Conservation (phyloP, 2,888 invertebrate genomes). For the Amblyjoppa proteus region DNA sequence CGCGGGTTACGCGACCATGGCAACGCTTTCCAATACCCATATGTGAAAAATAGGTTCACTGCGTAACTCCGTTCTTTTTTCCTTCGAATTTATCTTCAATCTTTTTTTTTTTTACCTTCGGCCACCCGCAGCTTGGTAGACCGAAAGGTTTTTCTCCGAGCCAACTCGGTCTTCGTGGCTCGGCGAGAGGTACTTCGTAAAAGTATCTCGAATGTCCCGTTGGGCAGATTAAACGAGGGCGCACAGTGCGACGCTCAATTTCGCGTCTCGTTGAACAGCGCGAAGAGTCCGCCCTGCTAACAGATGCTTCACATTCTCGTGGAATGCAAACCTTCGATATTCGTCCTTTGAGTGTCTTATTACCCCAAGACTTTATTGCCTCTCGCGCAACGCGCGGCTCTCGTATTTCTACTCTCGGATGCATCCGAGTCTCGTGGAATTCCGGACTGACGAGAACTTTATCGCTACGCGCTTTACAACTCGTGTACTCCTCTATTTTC, state of each 20-base stretch:
- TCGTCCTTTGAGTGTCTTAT: conserved; percentile 25
- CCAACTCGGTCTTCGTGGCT: conserved; percentile 1
- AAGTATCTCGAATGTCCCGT: conserved; percentile 17
- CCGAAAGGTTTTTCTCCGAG: conserved; percentile 1
- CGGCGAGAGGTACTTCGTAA: not conserved
- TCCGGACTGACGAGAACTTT: not conserved
- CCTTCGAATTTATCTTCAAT: not conserved
- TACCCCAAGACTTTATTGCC: conserved; percentile 40
- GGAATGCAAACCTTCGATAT: conserved; percentile 2
- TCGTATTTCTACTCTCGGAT: not conserved
- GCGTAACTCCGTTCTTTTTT: not conserved
- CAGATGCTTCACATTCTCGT: conserved; percentile 1
- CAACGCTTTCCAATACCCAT: not conserved
- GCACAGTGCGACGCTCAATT: conserved; percentile 15
- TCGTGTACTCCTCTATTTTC: too few relatives aligned
- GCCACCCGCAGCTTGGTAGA: not conserved
- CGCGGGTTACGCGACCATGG: not conserved
- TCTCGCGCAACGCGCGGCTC: not conserved
- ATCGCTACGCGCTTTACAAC: not conserved
- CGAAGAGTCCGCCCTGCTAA: not conserved
- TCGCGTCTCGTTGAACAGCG: conserved; percentile 16
- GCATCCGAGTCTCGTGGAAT: conserved; percentile 4
- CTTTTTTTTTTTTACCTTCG: not conserved
- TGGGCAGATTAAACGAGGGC: conserved; percentile 2
- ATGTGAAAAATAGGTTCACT: not conserved